Evolutionary conservation across 2,113 vertebrate genomes (phyloP).

Genomic region (Malurus alboscapulatus): DNA sequence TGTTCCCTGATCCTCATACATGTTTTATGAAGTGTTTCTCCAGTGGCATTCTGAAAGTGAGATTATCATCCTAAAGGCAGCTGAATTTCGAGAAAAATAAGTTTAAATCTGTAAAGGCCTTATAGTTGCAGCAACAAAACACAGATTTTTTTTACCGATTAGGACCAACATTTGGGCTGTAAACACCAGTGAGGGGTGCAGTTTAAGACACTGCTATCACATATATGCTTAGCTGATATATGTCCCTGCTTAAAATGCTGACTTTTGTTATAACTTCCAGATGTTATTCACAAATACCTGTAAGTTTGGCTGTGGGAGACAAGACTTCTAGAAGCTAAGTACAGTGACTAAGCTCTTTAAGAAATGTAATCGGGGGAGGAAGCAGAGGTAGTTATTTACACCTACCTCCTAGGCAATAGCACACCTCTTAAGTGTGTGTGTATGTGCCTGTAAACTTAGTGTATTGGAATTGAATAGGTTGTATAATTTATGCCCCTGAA

Average conservation of each 20-base stretch:
- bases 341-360: slow-evolving; percentile 34
- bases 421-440: not conserved
- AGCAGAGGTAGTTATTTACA: not conserved
- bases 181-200: not conserved
- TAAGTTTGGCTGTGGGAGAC: not conserved
- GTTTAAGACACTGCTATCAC: not conserved
- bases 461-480: not conserved
- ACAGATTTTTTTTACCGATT: not conserved
- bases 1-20: not conserved
- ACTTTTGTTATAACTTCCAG: not conserved
- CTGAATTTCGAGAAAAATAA: not conserved
- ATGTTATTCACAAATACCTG: not conserved
- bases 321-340: not conserved
- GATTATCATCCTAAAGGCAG: not conserved
- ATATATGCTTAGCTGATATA: not conserved
- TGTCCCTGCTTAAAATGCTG: not conserved
- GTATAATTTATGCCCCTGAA: not conserved
- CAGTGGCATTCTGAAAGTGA: not conserved
- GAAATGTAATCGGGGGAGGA: not conserved
- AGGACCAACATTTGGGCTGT: not conserved
- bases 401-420: not conserved
- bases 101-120: not conserved
- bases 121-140: not conserved
- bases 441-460: not conserved
- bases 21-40: not conserved